Evolutionary conservation across 2,888 invertebrate species (phyloP), one percentile per base, ranked within the genome.

Genomic region (Cheilosia urbana): DNA sequence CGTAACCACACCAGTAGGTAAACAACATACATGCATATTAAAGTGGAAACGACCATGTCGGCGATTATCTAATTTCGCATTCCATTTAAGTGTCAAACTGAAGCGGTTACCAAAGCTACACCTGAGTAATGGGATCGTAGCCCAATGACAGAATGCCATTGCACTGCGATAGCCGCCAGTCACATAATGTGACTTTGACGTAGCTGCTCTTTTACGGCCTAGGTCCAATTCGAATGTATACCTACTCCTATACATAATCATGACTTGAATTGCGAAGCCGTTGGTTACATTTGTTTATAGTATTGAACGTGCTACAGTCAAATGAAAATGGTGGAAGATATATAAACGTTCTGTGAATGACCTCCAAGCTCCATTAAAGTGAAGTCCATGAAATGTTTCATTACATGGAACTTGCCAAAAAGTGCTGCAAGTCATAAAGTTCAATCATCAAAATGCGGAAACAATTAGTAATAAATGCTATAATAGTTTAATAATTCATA

Each of bases 261-360:
- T 73, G 63, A 73, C 45, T 53, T 45, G 73, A 73, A 73, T 73
- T 45, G 42, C 30, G 55, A 63, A 1, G 27, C 9, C 4, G 21
- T 7, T 30, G 15, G 6, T 2, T 21, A 13, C 7, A 37, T 47
- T 19, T 47, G 34, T 21, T 51, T 13, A 40, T 13, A 40, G 21
- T 27, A 37, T 53, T n/a, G 27, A 2, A 21, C n/a, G 9, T 9
- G 24, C 53, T 24, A 2, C 3, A 51, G 15, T 53, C 47, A 47
- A 47, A 7, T 47, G 7, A 47, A 47, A 47, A 19, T 17, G 17
- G 19, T 47, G 27, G 15, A 21, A 19, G 51, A 15, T n/a, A 3
- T 21, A 42, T 0, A 4, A 19, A n/a, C 30, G 55, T 4, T 55
- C 27, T 27, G 17, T 34, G 37, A 57, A 42, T 27, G 15, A 60